Evolutionary conservation across 2,797 vertebrate genomes (phyloP), one percentile per base, ranked within the genome.

Genomic region (Bucorvus abyssinicus): DNA sequence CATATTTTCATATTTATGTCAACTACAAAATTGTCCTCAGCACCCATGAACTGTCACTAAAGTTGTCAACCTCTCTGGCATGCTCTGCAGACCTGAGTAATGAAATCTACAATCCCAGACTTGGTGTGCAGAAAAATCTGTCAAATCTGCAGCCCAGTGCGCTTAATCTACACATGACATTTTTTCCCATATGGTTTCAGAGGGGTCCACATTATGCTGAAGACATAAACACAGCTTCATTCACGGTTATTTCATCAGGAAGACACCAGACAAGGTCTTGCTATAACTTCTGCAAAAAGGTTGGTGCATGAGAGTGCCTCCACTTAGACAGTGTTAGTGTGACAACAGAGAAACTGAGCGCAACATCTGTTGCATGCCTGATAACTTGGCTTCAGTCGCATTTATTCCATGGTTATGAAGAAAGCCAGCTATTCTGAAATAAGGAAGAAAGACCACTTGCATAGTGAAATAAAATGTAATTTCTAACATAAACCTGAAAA

Each of bases 251-350:
- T 90, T 50, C 30, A 70, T 30, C 15, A 34, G 36, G n/a, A 65
- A 63, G 16, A 19, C 24, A 38, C 18, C 23, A 32, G 2, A 3
- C 13, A 47, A 79, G 32, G 20, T 47, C 38, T 47, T 49, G 7
- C 30, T 60, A 4, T n/a, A 47, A 57, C 16, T 56, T 85, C 42
- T 67, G 11, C 9, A 32, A 55, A 49, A 14, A 61, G 7, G 20
- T 11, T 56, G n/a, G 17, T 65, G 20, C 29, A 30, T 10, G 83
- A 57, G 15, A 3, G 5, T 74, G 20, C 4, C 9, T 85, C 14
- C 14, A 8, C 47, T 56, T 36, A 21, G 23, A 34, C 32, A 84
- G 7, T 1, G 1, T 50, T 50, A 68, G 21, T 0, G 1, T 38
- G 57, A 56, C 20, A 22, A n/a, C 29, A 77, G 26, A 83, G 12